Base-by-base conservation (phyloP, 1,140 invertebrate species). In the Diprion similis region DNA sequence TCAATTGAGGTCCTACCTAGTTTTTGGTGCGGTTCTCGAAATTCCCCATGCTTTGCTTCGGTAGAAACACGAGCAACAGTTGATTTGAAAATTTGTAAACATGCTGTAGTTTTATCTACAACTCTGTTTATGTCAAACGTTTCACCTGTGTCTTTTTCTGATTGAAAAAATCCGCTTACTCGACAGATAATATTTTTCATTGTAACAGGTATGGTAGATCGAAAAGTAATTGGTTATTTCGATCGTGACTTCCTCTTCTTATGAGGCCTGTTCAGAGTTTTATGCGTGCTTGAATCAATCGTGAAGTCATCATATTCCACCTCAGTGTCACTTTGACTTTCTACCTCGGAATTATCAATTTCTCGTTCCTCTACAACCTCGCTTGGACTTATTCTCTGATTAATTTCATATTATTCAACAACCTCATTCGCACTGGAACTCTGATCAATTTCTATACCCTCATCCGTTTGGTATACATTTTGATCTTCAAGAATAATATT, bases 391-490 rank as follows among this genome's bases (percentile, higher is more conserved):
- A 17, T 59, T 6, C 51, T 17, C 6, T 11, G 51, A 59, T 59
- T 17, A 59, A 59, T 59, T 59, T 59, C 51, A 15, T 8, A 9
- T 59, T 59, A 0, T 59, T 59, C 51, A 17, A 17, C 11, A 59
- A 15, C 51, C n/a, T 59, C 9, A 9, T 17, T 59, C 51, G 51
- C 11, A 59, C 11, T 59, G 7, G 0, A 15, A 59, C 51, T 17
- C 51, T 59, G 51, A 59, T 3, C 51, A 59, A 59, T 13, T 15
- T 17, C 11, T 59, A 8, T 59, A 59, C 51, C 51, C 51, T 17
- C 51, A 59, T 59, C 51, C 51, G 51, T 59, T 59, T 59, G 51
- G 51, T 59, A 59, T 17, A 59, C 51, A 59, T 59, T 59, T 59
- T 15, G 51, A 59, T 59, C 4, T 6, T 17, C 4, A 59, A 59